Percentiles rank a stretch among this genome's conserved stretches.
phyloP scores from a whole-genome alignment of 2,888 invertebrate species.

The Automeris io region DNA sequence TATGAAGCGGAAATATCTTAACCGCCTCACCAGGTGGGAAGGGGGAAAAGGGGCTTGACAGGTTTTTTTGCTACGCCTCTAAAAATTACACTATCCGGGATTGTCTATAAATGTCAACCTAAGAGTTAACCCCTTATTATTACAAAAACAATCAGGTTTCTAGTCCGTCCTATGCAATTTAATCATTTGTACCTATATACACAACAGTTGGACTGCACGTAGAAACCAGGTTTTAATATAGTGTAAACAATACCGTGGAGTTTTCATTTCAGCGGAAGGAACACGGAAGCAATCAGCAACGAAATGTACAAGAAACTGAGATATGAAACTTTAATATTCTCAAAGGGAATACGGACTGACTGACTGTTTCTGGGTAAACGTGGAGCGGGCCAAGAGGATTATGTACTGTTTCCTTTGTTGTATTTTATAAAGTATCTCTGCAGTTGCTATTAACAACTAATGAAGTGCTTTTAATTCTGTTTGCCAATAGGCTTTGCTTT shows the following conservation, averaged over 20 bases:
- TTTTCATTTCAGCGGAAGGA: constrained; percentile 17
- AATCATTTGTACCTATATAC: too few species aligned
- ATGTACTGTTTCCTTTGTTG: neutral
- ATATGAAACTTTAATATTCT: constrained; percentile 24
- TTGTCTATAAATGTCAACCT: too few species aligned
- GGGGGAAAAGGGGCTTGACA: too few species aligned
- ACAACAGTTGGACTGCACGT: too few species aligned
- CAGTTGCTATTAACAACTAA: neutral
- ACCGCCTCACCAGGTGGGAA: too few species aligned
- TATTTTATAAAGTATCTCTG: neutral
- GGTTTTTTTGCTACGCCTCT: too few species aligned
- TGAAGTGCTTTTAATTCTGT: neutral
- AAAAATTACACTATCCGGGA: too few species aligned
- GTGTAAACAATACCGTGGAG: constrained; percentile 19
- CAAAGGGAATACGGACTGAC: constrained; percentile 15
- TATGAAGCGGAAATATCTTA: too few species aligned
- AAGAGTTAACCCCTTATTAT: too few species aligned
- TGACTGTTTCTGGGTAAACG: constrained; percentile 5
- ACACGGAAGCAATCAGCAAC: constrained; percentile 21
- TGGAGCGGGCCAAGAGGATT: neutral
- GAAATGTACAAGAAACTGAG: constrained; percentile 13
- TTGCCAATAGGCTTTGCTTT: neutral
- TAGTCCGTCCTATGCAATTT: too few species aligned
- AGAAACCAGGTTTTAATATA: constrained; percentile 14
- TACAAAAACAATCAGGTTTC: too few species aligned